Evolutionary conservation across 2,888 invertebrate species (phyloP).

Genomic region (Phasia obesa): DNA sequence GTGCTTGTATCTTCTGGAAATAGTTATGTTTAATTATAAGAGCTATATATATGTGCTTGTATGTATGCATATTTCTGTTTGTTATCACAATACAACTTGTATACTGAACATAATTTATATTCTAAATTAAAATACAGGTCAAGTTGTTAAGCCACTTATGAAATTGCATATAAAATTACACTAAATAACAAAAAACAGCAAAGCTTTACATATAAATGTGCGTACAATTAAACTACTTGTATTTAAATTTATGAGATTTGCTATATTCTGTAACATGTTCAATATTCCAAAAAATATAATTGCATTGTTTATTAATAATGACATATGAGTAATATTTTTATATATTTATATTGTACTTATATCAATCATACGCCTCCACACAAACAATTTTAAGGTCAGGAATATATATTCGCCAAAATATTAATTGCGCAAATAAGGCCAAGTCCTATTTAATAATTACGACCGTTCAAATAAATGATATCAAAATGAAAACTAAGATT

Average conservation of each 20-base stretch:
- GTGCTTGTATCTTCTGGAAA: background rate
- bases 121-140: slow-evolving; percentile 58
- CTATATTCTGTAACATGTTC: background rate
- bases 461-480: too few species aligned
- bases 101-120: slow-evolving; percentile 45
- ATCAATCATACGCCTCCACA: too few species aligned
- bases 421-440: too few species aligned
- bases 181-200: slow-evolving; percentile 24
- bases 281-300: too few species aligned
- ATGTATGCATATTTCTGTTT: background rate
- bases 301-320: too few species aligned
- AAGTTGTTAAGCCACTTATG: slow-evolving; percentile 57
- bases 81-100: slow-evolving; percentile 11
- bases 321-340: too few species aligned
- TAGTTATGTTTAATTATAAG: background rate
- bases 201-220: background rate
- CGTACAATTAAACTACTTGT: background rate
- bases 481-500: too few species aligned
- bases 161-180: slow-evolving; percentile 42
- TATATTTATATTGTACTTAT: too few species aligned
- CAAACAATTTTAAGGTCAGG: too few species aligned
- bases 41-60: background rate
- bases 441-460: too few species aligned
- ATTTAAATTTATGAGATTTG: slow-evolving; percentile 4
- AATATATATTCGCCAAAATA: too few species aligned